Evolutionary conservation across 2,888 invertebrate genomes (phyloP).

Genomic region (Hemithea aestivaria): DNA sequence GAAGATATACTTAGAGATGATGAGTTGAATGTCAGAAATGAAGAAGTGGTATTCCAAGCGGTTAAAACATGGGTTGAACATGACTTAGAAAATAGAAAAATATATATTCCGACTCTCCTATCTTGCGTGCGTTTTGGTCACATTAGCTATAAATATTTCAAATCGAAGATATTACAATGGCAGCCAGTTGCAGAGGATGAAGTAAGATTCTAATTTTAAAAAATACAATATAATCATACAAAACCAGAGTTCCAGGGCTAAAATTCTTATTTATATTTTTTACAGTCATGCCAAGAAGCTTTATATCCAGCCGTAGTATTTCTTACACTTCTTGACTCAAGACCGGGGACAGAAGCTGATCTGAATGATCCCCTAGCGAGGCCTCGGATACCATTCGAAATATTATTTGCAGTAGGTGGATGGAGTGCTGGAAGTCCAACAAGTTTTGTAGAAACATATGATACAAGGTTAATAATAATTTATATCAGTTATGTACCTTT

Average conservation of each 20-base stretch:
- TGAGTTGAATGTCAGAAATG: constrained; percentile 84
- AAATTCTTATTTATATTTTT: constrained; percentile 6
- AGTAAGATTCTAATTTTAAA: constrained; percentile 38
- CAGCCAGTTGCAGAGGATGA: constrained; percentile 71
- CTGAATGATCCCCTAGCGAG: constrained; percentile 80
- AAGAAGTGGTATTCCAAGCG: constrained; percentile 87
- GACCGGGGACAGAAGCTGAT: constrained; percentile 70
- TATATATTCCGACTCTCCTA: constrained; percentile 79
- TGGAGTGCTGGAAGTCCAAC: constrained; percentile 93
- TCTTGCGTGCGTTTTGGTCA: constrained; percentile 84
- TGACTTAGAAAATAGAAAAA: constrained; percentile 73
- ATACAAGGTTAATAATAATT: constrained; percentile 78
- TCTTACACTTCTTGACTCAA: constrained; percentile 70
- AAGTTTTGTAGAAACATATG: constrained; percentile 88
- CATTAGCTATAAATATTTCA: constrained; percentile 79
- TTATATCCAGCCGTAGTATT: constrained; percentile 76
- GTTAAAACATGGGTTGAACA: constrained; percentile 85
- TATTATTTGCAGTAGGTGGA: constrained; percentile 90
- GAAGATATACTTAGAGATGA: constrained; percentile 83
- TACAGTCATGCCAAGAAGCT: constrained; percentile 75
- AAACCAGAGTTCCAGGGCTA: too few relatives aligned
- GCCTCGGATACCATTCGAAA: constrained; percentile 87
- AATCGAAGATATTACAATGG: constrained; percentile 77
- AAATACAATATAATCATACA: too few relatives aligned
- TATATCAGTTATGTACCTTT: too few relatives aligned